Evolutionary conservation across 2,888 invertebrate genomes (phyloP), one percentile per base, ranked within the genome.

Genomic region (Xestoiulus laeticollis): DNA sequence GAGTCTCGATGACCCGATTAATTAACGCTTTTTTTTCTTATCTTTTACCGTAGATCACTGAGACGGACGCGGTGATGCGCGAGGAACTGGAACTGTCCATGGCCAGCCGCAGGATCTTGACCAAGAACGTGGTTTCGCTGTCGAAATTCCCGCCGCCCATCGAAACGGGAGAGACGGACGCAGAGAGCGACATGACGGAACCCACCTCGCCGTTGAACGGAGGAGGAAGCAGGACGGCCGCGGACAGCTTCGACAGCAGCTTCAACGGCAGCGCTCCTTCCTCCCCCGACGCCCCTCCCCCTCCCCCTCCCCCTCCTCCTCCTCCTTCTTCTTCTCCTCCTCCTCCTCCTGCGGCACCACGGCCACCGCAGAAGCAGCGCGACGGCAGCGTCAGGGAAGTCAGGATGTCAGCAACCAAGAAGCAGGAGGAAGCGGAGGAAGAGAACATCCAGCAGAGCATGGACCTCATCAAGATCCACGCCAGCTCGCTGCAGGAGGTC

Each of bases 61-160:
- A 87, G 78, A 87, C 85, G 19, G 88, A 88, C 38, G 53, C 84
- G 8, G 44, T 26, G 30, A 14, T 85, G 12, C 82, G 88, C 10
- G 88, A 88, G 38, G 88, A 88, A 30, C 85, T 89, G 48, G 88
- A 89, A 19, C 85, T 85, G 26, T 30, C 82, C 32, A 43, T 88
- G 26, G 87, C 43, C 26, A 87, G 87, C 33, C 87, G 89, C n/a
- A 22, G 89, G 16, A 91, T 93, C 87, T 91, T 94, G 6, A 94
- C 94, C 19, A 93, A 95, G 89, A 95, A 94, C 90, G 95, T 95
- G 10, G 96, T 95, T 48, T 95, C 96, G 87, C 92, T 96, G 89
- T 96, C 96, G 16, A 96, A 95, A 91, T 93, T 97, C 88, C 96
- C 96, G 86, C 96, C 96, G 16, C 96, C 97, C 22, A 93, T 95